phyloP scores from a whole-genome alignment of 2,113 vertebrate genomes.

The Bolborhynchus lineola region DNA sequence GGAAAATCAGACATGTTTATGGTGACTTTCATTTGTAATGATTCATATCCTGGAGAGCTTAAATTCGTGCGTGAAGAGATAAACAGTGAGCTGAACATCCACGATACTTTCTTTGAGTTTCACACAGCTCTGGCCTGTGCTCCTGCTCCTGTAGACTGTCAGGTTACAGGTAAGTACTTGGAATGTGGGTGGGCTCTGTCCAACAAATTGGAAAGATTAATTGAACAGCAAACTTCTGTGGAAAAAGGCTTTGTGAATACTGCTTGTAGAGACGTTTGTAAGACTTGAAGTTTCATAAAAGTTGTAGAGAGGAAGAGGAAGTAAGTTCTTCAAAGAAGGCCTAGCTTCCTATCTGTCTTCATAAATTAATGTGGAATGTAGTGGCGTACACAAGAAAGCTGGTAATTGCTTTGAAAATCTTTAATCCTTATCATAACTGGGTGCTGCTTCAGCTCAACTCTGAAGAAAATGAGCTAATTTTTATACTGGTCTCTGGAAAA shows the following conservation, averaged over 20 bases:
- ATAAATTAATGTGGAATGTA: background rate
- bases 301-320: background rate
- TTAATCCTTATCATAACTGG: background rate
- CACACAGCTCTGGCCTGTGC: conserved; percentile 86
- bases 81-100: conserved; percentile 63
- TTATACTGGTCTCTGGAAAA: background rate
- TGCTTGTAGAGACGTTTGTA: background rate
- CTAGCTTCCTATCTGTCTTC: too few relatives aligned
- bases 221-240: background rate
- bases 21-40: conserved; percentile 88
- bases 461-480: background rate
- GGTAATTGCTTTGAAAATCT: background rate
- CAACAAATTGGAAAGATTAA: background rate
- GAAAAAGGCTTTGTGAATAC: background rate
- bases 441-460: background rate
- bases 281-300: background rate
- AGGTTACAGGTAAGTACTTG: conserved; percentile 77
- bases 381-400: background rate
- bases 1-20: conserved; percentile 78
- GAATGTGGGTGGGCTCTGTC: background rate
- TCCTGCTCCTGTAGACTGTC: conserved; percentile 88
- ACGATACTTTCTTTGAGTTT: conserved; percentile 87
- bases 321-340: background rate
- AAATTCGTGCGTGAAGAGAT: conserved; percentile 81
- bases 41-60: conserved; percentile 71